Evolutionary conservation across 2,797 vertebrate genomes (phyloP), one percentile per base, ranked within the genome.

Genomic region (Adelosebastes latens): DNA sequence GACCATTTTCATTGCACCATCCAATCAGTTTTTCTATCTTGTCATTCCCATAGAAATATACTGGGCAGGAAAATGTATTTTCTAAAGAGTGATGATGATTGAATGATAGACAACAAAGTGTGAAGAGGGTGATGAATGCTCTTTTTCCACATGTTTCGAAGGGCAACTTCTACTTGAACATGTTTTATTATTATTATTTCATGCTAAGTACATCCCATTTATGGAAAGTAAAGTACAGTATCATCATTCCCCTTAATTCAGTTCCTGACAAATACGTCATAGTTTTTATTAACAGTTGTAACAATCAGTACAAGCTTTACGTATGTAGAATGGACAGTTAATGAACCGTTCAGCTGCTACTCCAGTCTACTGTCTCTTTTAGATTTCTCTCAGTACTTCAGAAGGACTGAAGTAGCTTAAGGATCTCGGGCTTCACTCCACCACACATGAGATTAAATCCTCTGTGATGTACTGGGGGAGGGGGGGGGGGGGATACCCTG

Each of bases 391-490:
- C 61, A 64, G 60, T 62, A n/a, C 74, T 68, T 81, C 60, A 77
- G 69, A 52, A 8, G 61, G 32, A 52, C 46, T 52, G 52, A 63
- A 77, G 56, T 55, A 52, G 39, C 53, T 74, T 73, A 60, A 64
- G 59, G 39, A 83, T 77, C 77, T 81, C 16, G n/a, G 65, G 56
- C 61, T 83, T 77, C 73, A 75, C 58, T 58, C 72, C 27, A n/a
- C 61, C 61, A 77, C 63, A 73, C 83, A 77, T 58, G 74, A 77
- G 65, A 87, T 79, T 75, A 81, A 79, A 83, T 75, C 74, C 64
- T 66, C 77, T 60, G 68, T 79, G 79, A 81, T 77, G 61, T 42
- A 29, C 56, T 22, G 11, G 46, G 18, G 60, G 11, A 36, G 18
- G 60, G 67, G 56, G 0, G 34, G 14, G 29, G 29, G 31, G 58